Evolutionary conservation across 64 coral and sea anemone genomes (phyloP).

Genomic region (Stichodactyla mertensii): DNA sequence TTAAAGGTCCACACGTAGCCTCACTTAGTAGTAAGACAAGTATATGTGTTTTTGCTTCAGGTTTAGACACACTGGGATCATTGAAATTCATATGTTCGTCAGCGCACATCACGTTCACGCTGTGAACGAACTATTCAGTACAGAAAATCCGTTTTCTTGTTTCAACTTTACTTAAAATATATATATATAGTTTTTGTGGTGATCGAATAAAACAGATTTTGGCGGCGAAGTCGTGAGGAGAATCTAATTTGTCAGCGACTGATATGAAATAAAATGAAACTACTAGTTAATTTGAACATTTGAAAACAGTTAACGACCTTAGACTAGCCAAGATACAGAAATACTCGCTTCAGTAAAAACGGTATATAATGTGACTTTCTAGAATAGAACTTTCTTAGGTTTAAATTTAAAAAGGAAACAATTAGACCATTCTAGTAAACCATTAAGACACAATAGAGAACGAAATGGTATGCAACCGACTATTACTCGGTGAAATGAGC

Average conservation of each 20-base stretch:
- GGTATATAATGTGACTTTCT: background rate
- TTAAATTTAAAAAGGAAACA: background rate
- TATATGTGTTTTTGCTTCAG: background rate
- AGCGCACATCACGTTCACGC: background rate
- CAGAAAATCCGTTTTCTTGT: background rate
- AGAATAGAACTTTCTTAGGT: background rate
- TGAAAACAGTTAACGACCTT: background rate
- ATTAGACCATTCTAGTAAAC: background rate
- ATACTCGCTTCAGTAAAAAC: background rate
- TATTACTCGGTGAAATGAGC: background rate
- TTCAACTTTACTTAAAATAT: background rate
- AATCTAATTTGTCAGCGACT: background rate
- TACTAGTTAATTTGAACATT: background rate
- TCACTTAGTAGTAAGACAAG: constrained; percentile 1
- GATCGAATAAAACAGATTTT: background rate
- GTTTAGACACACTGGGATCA: background rate
- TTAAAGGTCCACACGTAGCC: background rate
- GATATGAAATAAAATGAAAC: background rate
- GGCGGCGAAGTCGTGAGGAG: background rate
- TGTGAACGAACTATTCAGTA: background rate
- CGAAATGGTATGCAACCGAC: no score
- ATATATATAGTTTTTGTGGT: background rate
- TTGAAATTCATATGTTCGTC: background rate
- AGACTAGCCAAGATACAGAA: background rate
- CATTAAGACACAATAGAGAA: background rate